These are phyloP conservation scores for Lagorchestes hirsutus DNA, from an alignment of 2,797 vertebrate species.

Conservation along the genomic window DNA sequence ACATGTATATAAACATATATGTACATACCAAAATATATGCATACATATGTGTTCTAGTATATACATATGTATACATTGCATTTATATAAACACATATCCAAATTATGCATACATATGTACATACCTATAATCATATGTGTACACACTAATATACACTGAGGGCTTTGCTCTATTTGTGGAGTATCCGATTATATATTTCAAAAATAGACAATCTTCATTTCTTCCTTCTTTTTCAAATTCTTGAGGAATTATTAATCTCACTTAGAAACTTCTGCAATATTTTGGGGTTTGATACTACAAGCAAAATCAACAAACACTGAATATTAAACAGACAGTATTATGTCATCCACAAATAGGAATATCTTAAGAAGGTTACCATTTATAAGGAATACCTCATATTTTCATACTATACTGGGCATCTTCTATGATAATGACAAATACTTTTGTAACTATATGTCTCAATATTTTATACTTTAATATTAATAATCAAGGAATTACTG, in stretches of 20 bases:
- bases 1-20: not conserved
- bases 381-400: not conserved
- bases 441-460: not conserved
- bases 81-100: not conserved
- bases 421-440: not conserved
- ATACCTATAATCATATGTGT: not conserved
- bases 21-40: too few relatives aligned
- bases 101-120: not conserved
- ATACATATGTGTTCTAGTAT: too few relatives aligned
- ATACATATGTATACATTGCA: not conserved
- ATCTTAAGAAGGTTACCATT: not conserved
- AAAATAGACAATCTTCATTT: not conserved
- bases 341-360: not conserved
- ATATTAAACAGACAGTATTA: not conserved
- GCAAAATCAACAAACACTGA: not conserved
- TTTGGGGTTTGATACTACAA: not conserved
- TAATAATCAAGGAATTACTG: not conserved
- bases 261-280: not conserved
- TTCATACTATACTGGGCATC: not conserved
- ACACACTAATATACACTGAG: not conserved
- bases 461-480: not conserved
- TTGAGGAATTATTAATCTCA: not conserved
- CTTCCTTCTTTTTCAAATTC: not conserved
- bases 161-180: not conserved
- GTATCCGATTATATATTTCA: not conserved